Evolutionary conservation across 2,797 vertebrate genomes (phyloP).

Genomic region (Octomys mimax): DNA sequence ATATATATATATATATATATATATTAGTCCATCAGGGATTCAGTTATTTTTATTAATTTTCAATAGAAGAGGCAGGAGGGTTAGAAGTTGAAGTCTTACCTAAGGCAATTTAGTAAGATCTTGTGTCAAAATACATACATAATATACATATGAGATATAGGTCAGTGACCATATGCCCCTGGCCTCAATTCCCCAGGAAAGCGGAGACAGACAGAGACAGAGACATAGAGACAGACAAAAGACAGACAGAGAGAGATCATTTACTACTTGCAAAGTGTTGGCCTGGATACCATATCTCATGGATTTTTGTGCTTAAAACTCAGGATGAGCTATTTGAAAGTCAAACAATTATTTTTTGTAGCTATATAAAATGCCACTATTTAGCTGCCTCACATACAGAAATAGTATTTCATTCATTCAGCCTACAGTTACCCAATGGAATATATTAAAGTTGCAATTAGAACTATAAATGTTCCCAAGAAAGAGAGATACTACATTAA

Average conservation of each 20-base stretch:
- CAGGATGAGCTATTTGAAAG: neutral
- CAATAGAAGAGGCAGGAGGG: neutral
- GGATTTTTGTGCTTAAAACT: neutral
- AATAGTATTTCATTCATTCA: neutral
- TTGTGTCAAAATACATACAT: neutral
- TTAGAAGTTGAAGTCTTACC: neutral
- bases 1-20: neutral
- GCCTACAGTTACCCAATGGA: neutral
- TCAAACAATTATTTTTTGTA: neutral
- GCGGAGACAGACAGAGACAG: neutral
- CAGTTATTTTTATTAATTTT: slow-evolving; percentile 31
- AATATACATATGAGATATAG: neutral
- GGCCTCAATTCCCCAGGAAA: neutral
- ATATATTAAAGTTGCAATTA: neutral
- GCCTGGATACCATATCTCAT: neutral
- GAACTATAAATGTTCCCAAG: neutral
- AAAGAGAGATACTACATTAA: neutral
- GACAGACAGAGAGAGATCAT: neutral
- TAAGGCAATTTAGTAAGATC: neutral
- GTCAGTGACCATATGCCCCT: neutral
- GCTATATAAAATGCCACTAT: neutral
- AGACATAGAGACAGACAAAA: neutral
- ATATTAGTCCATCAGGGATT: neutral
- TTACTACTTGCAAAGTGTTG: neutral
- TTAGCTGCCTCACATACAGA: slow-evolving; percentile 1